A percentile compares a stretch with the other conserved stretches of the same genome.
Evolutionary conservation across 92 coral and sea anemone genomes (phyloP).

Genomic region (Zoanthus sociatus): DNA sequence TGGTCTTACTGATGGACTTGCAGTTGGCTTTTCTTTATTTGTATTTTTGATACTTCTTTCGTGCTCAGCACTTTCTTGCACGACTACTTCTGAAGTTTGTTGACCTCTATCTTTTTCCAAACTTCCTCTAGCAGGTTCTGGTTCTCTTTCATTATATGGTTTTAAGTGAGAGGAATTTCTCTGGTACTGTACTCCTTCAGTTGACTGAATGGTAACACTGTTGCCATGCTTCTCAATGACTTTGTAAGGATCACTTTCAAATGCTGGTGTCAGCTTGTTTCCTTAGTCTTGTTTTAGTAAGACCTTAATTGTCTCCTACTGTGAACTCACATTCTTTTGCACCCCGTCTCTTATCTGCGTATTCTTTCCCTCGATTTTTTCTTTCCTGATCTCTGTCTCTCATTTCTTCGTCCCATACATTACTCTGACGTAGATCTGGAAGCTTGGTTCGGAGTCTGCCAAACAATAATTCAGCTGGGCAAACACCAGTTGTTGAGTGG

Average conservation of each 20-base stretch:
- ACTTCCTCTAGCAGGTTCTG: slow-evolving; percentile 9
- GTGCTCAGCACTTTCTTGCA: background rate
- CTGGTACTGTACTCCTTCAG: slow-evolving; percentile 50
- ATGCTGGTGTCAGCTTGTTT: slow-evolving; percentile 67
- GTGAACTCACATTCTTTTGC: slow-evolving; percentile 37
- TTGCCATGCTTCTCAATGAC: slow-evolving; percentile 61
- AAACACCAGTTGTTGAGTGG: slow-evolving; percentile 65
- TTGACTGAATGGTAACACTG: slow-evolving; percentile 55
- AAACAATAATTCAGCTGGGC: slow-evolving; percentile 67
- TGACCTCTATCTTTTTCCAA: background rate
- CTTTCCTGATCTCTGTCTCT: slow-evolving; percentile 50
- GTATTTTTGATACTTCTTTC: background rate
- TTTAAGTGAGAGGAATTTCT: slow-evolving; percentile 45
- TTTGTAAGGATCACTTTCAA: slow-evolving; percentile 52
- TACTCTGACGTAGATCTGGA: slow-evolving; percentile 42
- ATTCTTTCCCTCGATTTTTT: slow-evolving; percentile 58
- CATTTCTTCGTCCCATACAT: slow-evolving; percentile 30
- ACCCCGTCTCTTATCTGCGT: slow-evolving; percentile 50
- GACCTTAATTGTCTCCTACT: slow-evolving; percentile 56
- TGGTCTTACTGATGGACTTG: background rate
- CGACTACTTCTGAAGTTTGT: background rate
- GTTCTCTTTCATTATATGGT: slow-evolving; percentile 26
- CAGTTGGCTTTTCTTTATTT: background rate
- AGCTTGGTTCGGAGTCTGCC: slow-evolving; percentile 54
- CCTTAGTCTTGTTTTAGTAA: slow-evolving; percentile 48